phyloP scores from a whole-genome alignment of 2,797 vertebrate genomes.

The Austrolebias charrua region DNA sequence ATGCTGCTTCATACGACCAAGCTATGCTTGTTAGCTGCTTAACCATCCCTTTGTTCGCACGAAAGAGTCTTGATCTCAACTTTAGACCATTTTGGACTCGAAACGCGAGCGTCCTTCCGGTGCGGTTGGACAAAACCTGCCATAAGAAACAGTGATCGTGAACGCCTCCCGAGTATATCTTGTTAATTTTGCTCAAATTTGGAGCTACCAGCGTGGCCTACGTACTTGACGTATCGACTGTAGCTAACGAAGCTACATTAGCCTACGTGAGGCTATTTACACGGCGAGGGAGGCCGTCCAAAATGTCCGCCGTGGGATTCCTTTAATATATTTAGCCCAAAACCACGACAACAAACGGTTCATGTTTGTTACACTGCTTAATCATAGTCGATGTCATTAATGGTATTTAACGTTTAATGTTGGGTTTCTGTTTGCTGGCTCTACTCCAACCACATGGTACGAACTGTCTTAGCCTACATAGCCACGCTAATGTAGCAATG shows the following conservation, averaged over 20 bases:
- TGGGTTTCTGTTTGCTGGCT: constrained; percentile 61
- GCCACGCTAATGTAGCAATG: constrained; percentile 64
- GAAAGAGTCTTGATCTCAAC: background rate
- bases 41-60: constrained; percentile 70
- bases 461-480: constrained; percentile 42
- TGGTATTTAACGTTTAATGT: background rate
- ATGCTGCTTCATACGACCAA: background rate
- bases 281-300: constrained; percentile 66
- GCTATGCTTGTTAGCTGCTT: constrained; percentile 34
- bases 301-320: constrained; percentile 81
- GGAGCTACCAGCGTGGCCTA: constrained; percentile 43
- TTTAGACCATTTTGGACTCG: background rate
- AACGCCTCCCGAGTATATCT: rapidly evolving
- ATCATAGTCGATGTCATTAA: background rate
- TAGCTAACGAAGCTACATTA: constrained; percentile 44
- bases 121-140: rapidly evolving
- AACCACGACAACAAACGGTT: rapidly evolving
- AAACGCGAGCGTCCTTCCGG: rapidly evolving
- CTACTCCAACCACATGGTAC: constrained; percentile 80
- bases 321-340: constrained; percentile 36
- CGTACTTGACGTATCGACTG: constrained; percentile 2
- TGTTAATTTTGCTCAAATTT: constrained; percentile 17
- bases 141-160: rapidly evolving
- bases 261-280: constrained; percentile 59
- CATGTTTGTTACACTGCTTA: rapidly evolving